A percentile compares a stretch with the other conserved stretches of the same genome.
Evolutionary conservation across 2,797 vertebrate species (phyloP).

Genomic region (Liparis tanakae): DNA sequence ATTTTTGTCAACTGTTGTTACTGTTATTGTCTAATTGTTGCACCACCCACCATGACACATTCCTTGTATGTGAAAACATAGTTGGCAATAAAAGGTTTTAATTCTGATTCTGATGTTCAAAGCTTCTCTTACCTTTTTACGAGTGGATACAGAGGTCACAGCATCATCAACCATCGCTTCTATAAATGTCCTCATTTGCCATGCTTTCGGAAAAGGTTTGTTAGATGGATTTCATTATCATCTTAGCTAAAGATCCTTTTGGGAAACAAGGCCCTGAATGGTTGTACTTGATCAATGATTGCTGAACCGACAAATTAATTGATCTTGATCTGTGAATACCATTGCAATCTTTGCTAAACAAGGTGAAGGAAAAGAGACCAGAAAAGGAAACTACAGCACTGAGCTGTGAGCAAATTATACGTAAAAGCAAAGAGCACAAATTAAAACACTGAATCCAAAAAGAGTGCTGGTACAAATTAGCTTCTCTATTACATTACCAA

Average conservation of each 20-base stretch:
- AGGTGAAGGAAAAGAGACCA: neutral
- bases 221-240: too few species aligned
- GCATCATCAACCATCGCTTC: neutral
- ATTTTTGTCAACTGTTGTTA: too few species aligned
- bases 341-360: neutral
- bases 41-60: too few species aligned
- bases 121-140: neutral
- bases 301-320: neutral
- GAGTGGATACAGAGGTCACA: too few species aligned
- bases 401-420: neutral
- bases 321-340: neutral
- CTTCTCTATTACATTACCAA: conserved; percentile 20
- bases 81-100: too few species aligned
- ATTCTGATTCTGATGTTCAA: too few species aligned
- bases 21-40: too few species aligned
- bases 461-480: conserved; percentile 2
- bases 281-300: neutral
- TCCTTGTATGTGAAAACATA: too few species aligned
- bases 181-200: neutral
- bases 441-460: conserved; percentile 25
- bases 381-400: neutral
- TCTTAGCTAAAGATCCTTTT: too few species aligned
- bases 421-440: conserved; percentile 1
- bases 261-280: neutral
- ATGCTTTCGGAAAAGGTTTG: neutral